Evolutionary conservation across 2,113 vertebrate species (phyloP).

Genomic region (mouse (Mus musculus)): GRCm39 chr4:105245501-105246000

Average conservation of each 20-base stretch:
- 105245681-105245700: neutral
- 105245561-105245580: constrained; percentile 11
- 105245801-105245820: neutral
- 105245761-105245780: neutral
- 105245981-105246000: neutral
- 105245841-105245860: neutral
- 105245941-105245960: too few species aligned
- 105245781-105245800: neutral
- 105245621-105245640: neutral
- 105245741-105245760: neutral
- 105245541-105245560: neutral
- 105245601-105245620: neutral
- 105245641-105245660: neutral
- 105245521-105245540: neutral
- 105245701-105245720: neutral
- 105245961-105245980: neutral
- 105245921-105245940: neutral
- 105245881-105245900: neutral
- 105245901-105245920: neutral
- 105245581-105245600: neutral
- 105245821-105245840: neutral
- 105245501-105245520: neutral
- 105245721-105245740: neutral
- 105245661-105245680: neutral
- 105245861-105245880: neutral